Evolutionary conservation across 1,140 invertebrate species (phyloP).

Genomic region (Drosophila miranda): DNA sequence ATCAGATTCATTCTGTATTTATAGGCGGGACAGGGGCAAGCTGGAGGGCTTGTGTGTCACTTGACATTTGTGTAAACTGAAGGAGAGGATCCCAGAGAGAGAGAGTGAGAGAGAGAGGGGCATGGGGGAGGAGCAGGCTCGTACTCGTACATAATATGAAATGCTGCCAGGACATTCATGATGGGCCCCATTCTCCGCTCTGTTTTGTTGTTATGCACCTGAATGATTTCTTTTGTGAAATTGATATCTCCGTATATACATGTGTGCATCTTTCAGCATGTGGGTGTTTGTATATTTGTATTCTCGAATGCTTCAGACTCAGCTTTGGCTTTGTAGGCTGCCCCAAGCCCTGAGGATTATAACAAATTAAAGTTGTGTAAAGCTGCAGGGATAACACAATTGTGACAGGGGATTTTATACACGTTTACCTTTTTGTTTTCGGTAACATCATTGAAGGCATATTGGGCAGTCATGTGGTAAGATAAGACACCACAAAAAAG

Average conservation of each 20-base stretch:
- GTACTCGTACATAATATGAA: constrained; percentile 34
- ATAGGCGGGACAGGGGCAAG: constrained; percentile 16
- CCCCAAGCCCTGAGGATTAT: constrained; percentile 41
- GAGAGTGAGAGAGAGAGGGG: neutral
- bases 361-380: constrained; percentile 70
- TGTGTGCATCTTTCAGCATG: neutral
- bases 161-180: constrained; percentile 48
- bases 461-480: constrained; percentile 61
- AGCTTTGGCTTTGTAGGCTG: constrained; percentile 21
- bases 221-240: constrained; percentile 73
- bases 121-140: constrained; percentile 5
- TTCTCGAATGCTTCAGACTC: constrained; percentile 48
- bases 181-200: constrained; percentile 32
- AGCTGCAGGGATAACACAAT: constrained; percentile 37
- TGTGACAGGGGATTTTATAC: constrained; percentile 34
- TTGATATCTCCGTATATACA: constrained; percentile 58
- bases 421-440: neutral
- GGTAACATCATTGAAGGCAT: constrained; percentile 31
- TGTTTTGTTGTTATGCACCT: constrained; percentile 62
- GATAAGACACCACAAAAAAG: constrained; percentile 38
- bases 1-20: no score
- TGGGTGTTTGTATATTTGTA: constrained; percentile 23
- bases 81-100: neutral
- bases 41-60: constrained; percentile 34
- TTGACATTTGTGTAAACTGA: constrained; percentile 69